These are phyloP conservation scores for Pempheris klunzingeri DNA, from an alignment of 2,797 vertebrate genomes.

Conservation along the genomic window DNA sequence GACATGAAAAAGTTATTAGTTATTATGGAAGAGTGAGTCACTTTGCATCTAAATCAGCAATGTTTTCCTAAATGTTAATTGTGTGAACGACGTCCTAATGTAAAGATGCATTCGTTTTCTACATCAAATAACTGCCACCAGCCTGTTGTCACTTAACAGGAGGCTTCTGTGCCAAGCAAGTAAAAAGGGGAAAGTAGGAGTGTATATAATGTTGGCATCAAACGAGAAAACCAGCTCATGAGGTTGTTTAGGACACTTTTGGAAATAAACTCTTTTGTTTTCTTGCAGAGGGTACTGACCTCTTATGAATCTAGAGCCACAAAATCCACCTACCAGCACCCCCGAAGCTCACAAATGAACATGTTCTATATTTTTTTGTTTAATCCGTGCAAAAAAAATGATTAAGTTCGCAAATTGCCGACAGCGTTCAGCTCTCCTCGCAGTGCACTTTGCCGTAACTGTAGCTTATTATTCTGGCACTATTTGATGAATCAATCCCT, in stretches of 20 bases:
- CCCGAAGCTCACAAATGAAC: background rate
- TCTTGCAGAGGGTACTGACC: background rate
- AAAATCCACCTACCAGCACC: background rate
- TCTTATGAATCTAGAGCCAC: too few species aligned
- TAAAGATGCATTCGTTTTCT: background rate
- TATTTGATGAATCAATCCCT: slow-evolving; percentile 4
- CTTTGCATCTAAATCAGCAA: slow-evolving; percentile 8
- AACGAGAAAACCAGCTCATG: background rate
- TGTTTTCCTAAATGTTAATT: slow-evolving; percentile 7
- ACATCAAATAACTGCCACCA: background rate
- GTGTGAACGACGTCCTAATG: background rate
- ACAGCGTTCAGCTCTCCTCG: background rate
- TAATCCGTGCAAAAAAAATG: background rate
- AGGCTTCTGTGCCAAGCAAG: too few species aligned
- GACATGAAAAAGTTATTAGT: background rate
- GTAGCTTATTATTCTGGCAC: slow-evolving; percentile 13
- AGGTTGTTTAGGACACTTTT: background rate
- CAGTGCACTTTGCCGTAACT: slow-evolving; percentile 10
- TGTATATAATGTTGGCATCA: background rate
- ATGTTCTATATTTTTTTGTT: background rate
- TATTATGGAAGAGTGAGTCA: background rate
- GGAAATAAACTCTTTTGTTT: background rate
- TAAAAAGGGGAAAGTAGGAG: background rate
- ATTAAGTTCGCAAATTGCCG: too few species aligned
- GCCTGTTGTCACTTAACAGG: too few species aligned